Evolutionary conservation across 2,113 vertebrate genomes (phyloP), one percentile per base, ranked within the genome.

Genomic region (Gasterosteus nipponicus): DNA sequence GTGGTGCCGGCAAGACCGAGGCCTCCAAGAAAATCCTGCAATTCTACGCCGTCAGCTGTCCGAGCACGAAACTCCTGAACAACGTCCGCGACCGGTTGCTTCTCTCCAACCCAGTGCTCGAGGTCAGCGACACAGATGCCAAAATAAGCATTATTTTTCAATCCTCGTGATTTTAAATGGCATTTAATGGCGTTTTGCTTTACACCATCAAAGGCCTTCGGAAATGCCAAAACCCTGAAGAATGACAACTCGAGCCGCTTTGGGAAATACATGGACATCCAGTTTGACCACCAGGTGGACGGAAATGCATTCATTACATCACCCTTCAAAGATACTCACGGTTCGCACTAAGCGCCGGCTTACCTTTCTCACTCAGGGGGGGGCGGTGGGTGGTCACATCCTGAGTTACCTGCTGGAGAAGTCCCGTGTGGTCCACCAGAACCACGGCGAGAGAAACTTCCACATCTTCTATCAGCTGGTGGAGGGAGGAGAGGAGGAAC

Each of bases 211-310:
- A 26, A 99, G 98, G 98, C 98, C 83, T 99, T 99, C 82, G 98
- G 98, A 90, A 99, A 99, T 4, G 97, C 98, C 86, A 98, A 96
- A 93, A 99, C 98, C 0, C 91, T 96, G 64, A 96, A 96, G 83
- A 99, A 99, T n/a, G 96, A 99, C 93, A 99, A 99, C 93, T 99
- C 98, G 0, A 99, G 98, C 78, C 94, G 98, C 44, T 99, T 99
- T 91, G 98, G 98, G 63, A 99, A 99, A 84, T 99, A 99, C 89
- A 99, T 99, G 98, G 98, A 99, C 57, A 98, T 99, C 89, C 98
- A 99, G 79, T 99, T 99, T 80, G 96, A 98, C 90, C 95, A 95
- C 69, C 96, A 97, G 97, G 98, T 99, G 91, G 22, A 69, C 18
- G 46, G 3, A 49, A 26, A 61, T 11, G 10, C 47, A 0, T 53